phyloP scores from a whole-genome alignment of 2,113 vertebrate genomes.

The Telmatochromis sp. region DNA sequence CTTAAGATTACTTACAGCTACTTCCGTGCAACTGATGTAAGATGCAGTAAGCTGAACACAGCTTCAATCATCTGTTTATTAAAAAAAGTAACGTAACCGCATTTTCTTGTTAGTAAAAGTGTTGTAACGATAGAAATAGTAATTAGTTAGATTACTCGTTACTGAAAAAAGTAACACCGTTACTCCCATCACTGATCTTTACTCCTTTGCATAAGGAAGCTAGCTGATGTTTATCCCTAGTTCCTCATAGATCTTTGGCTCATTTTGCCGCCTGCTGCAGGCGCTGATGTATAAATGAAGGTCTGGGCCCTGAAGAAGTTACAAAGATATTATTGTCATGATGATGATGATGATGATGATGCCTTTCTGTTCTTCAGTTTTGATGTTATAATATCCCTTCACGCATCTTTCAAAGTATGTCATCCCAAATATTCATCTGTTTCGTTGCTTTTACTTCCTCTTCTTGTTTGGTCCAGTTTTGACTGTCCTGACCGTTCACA shows the following conservation, averaged over 20 bases:
- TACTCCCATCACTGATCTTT: neutral
- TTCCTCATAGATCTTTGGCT: neutral
- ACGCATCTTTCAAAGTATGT: neutral
- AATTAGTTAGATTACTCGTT: no score
- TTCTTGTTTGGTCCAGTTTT: neutral
- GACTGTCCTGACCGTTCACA: neutral
- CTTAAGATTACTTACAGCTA: no score
- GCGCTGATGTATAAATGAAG: neutral
- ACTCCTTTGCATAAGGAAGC: neutral
- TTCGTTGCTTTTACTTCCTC: neutral
- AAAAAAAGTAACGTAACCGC: no score
- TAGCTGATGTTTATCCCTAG: neutral
- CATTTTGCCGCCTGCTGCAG: rapidly evolving
- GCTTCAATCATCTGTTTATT: no score
- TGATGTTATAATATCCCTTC: neutral
- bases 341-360: neutral
- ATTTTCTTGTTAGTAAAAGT: rapidly evolving
- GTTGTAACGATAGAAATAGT: no score
- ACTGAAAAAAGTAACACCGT: no score
- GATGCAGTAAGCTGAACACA: no score
- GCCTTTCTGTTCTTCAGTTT: neutral
- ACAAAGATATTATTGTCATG: neutral
- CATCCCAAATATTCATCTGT: neutral
- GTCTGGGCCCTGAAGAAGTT: neutral
- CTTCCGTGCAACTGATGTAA: no score